Evolutionary conservation across 2,888 invertebrate species (phyloP).

Genomic region (Dryomyza anilis): DNA sequence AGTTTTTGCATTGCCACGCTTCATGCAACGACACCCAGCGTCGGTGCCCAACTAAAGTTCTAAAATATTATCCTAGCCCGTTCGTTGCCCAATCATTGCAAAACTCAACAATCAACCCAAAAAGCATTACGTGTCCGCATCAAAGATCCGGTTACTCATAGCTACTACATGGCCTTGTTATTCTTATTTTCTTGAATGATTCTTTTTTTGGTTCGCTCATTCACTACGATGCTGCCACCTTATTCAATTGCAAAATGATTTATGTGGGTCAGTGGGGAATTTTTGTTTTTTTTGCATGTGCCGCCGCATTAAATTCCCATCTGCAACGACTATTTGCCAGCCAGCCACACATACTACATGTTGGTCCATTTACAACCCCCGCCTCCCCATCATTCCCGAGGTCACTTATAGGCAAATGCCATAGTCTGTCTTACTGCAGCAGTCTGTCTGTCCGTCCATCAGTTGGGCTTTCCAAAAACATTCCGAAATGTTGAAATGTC

Average conservation of each 20-base stretch:
- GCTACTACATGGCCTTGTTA: not conserved
- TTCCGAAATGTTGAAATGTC: conserved; percentile 52
- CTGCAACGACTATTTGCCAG: not conserved
- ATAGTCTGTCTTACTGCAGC: not conserved
- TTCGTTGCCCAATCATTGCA: not conserved
- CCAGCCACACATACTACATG: not conserved
- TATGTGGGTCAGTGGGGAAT: conserved; percentile 54
- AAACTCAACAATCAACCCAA: too few species aligned
- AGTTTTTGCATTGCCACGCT: too few species aligned
- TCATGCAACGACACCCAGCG: too few species aligned
- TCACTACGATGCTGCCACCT: conserved; percentile 30
- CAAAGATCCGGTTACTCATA: not conserved
- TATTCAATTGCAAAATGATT: conserved; percentile 57
- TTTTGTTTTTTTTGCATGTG: conserved; percentile 10
- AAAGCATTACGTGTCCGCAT: too few species aligned
- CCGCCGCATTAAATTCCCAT: conserved; percentile 15
- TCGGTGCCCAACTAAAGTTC: too few species aligned
- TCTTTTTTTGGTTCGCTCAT: not conserved
- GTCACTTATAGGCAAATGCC: too few species aligned
- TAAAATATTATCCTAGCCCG: too few species aligned
- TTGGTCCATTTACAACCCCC: not conserved
- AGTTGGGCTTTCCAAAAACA: conserved; percentile 23
- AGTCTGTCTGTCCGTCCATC: not conserved
- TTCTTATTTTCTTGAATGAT: not conserved
- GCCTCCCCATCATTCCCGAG: too few species aligned